Conservation (phyloP, 1,140 invertebrate species). For the Lethocerus indicus region DNA sequence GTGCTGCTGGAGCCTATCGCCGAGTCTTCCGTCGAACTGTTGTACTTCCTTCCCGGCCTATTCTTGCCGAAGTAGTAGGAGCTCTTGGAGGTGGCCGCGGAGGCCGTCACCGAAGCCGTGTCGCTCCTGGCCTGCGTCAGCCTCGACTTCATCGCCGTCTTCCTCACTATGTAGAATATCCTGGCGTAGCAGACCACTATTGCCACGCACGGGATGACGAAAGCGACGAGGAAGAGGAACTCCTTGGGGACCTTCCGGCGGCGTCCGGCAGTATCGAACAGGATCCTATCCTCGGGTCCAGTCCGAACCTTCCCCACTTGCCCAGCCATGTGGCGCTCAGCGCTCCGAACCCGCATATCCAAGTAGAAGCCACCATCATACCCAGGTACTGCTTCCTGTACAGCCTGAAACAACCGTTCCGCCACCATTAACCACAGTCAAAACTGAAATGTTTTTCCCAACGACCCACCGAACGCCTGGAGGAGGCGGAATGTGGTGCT, state of each 20-base stretch:
- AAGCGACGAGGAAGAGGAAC: conserved; percentile 62
- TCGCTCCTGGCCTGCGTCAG: conserved; percentile 9
- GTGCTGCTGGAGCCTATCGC: conserved; percentile 39
- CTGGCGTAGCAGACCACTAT: conserved; percentile 66
- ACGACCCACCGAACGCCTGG: no score
- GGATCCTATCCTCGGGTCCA: conserved; percentile 53
- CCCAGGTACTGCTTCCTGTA: conserved; percentile 51
- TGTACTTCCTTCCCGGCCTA: conserved; percentile 14
- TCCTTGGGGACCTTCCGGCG: conserved; percentile 52
- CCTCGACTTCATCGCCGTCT: conserved; percentile 44
- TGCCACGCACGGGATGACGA: conserved; percentile 58
- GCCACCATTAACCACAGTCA: no score
- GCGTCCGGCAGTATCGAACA: conserved; percentile 59
- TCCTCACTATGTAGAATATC: conserved; percentile 63
- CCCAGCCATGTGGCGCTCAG: conserved; percentile 63
- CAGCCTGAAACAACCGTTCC: conserved; percentile 34
- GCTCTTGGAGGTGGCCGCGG: conserved; percentile 7
- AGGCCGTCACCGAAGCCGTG: conserved; percentile 7
- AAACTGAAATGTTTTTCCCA: no score
- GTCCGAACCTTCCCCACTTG: conserved; percentile 58
- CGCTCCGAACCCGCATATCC: conserved; percentile 56
- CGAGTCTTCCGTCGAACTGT: conserved; percentile 26
- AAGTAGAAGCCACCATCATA: conserved; percentile 59
- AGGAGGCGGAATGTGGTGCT: no score
- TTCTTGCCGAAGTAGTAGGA: conserved; percentile 14